Evolutionary conservation across 2,113 vertebrate genomes (phyloP), one percentile per base, ranked within the genome.

Genomic region (Strix aluco): DNA sequence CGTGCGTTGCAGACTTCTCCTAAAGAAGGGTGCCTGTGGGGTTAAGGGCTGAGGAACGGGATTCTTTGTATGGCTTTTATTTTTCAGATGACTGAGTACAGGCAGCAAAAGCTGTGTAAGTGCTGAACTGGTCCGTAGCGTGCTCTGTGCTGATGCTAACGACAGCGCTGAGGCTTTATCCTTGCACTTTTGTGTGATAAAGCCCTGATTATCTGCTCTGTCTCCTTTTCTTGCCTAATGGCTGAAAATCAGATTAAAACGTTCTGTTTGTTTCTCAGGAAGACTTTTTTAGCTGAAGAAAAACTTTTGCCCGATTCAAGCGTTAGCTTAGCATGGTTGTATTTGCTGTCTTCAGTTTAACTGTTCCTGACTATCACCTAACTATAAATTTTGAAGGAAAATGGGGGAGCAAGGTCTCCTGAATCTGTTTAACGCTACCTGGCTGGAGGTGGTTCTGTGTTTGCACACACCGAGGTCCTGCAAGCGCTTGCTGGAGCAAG

Each of bases 111-210:
- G 61, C 47, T 26, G 26, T 1, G 0, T 1, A 34, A 54, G 34
- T 3, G 46, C 6, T 19, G 42, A 47, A 12, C 27, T 9, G 49
- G 13, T 23, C 46, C 0, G 2, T 29, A 18, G 17, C 46, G 18
- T 9, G 46, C 46, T 47, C 46, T 44, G 10, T 11, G 55, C 25
- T 16, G 36, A 34, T 44, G 57, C n/a, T 38, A 20, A 26, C 6
- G 57, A n/a, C 3, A 0, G 19, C 0, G 9, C 40, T 15, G 61
- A 73, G 36, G 23, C n/a, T 84, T 81, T 44, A 25, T 30, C 40
- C 30, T 72, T 4, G 14, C 10, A 2, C 29, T n/a, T 9, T 61
- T 3, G 0, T 18, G 63, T 1, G 10, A 9, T 47, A 46, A 62
- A 86, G 32, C n/a, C 32, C 54, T 0, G 4, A 13, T 62, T 61